These are phyloP conservation scores for Scartelaos histophorus DNA, from an alignment of 2,113 vertebrate genomes.

Conservation along the genomic window DNA sequence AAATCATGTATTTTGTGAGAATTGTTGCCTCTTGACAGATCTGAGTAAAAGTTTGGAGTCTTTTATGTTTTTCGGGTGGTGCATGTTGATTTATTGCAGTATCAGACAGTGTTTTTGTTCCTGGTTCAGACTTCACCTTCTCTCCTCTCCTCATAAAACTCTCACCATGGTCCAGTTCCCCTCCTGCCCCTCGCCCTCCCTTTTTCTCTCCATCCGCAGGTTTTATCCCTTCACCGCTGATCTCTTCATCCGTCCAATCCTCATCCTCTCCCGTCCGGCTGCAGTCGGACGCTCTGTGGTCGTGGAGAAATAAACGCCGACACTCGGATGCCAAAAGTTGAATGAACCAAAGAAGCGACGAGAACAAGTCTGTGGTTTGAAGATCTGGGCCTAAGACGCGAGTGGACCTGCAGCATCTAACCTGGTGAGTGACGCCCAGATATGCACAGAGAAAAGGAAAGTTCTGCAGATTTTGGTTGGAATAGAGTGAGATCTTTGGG, in stretches of 20 bases:
- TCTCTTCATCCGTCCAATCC: conserved; percentile 82
- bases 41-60: too few relatives aligned
- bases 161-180: background rate
- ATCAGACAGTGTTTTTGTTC: too few relatives aligned
- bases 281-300: conserved; percentile 43
- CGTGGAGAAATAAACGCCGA: conserved; percentile 45
- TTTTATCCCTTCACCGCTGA: conserved; percentile 80
- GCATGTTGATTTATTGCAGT: too few relatives aligned
- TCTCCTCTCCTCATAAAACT: background rate
- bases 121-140: background rate
- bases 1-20: too few relatives aligned
- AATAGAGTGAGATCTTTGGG: too few relatives aligned
- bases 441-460: too few relatives aligned
- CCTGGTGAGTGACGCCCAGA: conserved; percentile 66
- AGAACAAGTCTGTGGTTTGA: conserved; percentile 27
- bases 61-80: too few relatives aligned
- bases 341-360: conserved; percentile 9
- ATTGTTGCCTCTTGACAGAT: too few relatives aligned
- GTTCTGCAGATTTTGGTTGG: too few relatives aligned
- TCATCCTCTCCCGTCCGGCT: conserved; percentile 76
- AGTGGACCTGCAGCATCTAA: conserved; percentile 25
- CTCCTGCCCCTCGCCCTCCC: conserved; percentile 18
- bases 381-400: conserved; percentile 29
- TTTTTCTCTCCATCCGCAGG: conserved; percentile 70
- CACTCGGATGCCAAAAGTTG: conserved; percentile 2